These are phyloP conservation scores for Polyommatus icarus DNA, from an alignment of 2,888 invertebrate genomes.

Conservation along the genomic window DNA sequence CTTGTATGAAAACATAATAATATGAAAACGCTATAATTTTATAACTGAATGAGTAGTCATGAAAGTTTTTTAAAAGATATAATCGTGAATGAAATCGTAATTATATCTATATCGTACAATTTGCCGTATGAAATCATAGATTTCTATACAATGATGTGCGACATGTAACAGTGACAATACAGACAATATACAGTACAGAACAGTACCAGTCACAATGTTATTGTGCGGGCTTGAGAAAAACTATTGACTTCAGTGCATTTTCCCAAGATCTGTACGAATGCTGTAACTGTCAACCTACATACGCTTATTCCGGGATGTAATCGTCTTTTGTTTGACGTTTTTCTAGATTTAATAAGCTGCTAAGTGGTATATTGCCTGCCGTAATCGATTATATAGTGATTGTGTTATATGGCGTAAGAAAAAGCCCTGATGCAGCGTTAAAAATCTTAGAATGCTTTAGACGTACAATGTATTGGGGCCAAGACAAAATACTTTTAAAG, in stretches of 20 bases:
- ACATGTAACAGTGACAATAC: background rate
- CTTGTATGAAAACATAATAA: too few relatives aligned
- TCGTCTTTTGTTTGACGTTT: background rate
- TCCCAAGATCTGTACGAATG: conserved; percentile 4
- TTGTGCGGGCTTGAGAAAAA: conserved; percentile 15
- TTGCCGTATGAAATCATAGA: background rate
- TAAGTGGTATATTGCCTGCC: background rate
- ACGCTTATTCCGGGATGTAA: conserved; percentile 3
- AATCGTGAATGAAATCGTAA: too few relatives aligned
- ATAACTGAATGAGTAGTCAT: background rate
- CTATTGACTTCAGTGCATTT: background rate
- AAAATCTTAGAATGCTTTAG: too few relatives aligned
- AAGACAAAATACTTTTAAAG: too few relatives aligned
- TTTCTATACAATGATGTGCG: background rate
- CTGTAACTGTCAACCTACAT: conserved; percentile 14
- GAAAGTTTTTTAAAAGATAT: background rate
- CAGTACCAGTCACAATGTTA: background rate
- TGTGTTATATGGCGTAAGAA: background rate
- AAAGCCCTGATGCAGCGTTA: background rate
- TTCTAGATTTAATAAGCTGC: background rate
- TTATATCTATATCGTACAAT: background rate
- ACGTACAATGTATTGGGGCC: too few relatives aligned
- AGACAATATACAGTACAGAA: background rate
- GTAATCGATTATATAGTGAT: background rate
- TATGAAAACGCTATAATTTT: background rate